Conservation (phyloP, 2,797 vertebrate genomes). For the Botia kubotai region DNA sequence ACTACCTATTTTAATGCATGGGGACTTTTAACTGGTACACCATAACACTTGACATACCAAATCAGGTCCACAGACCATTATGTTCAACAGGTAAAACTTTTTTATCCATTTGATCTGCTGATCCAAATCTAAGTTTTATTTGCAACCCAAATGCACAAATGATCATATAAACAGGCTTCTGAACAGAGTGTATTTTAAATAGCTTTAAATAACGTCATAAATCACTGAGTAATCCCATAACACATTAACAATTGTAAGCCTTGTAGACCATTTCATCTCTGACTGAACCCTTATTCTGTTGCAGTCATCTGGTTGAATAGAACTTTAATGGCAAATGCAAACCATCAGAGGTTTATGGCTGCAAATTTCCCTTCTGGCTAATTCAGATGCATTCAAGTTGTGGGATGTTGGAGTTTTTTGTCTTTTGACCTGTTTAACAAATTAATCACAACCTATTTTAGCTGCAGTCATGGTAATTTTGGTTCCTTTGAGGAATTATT, state of each 20-base stretch:
- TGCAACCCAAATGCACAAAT: background rate
- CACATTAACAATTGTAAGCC: conserved; percentile 25
- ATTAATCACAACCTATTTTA: background rate
- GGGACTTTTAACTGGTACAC: too few species aligned
- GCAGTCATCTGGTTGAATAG: conserved; percentile 8
- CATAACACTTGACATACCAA: background rate
- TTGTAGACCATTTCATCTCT: conserved; percentile 19
- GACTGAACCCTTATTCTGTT: conserved; percentile 3
- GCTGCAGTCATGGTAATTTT: background rate
- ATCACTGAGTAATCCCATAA: conserved; percentile 14
- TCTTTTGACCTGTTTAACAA: background rate
- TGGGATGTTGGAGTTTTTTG: background rate
- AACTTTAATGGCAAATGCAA: conserved; percentile 28
- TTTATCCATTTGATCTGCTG: background rate
- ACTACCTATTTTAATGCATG: too few species aligned
- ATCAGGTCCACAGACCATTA: background rate
- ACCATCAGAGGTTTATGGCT: background rate
- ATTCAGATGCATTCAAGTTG: conserved; percentile 4
- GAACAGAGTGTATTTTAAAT: background rate
- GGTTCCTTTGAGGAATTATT: background rate
- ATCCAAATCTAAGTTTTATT: background rate
- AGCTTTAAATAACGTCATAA: conserved; percentile 17
- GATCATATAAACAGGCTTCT: background rate
- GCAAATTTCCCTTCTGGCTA: conserved; percentile 22
- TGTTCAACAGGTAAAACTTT: background rate